Evolutionary conservation across 2,888 invertebrate species (phyloP).

Genomic region (Dorcus parallelipipedus): DNA sequence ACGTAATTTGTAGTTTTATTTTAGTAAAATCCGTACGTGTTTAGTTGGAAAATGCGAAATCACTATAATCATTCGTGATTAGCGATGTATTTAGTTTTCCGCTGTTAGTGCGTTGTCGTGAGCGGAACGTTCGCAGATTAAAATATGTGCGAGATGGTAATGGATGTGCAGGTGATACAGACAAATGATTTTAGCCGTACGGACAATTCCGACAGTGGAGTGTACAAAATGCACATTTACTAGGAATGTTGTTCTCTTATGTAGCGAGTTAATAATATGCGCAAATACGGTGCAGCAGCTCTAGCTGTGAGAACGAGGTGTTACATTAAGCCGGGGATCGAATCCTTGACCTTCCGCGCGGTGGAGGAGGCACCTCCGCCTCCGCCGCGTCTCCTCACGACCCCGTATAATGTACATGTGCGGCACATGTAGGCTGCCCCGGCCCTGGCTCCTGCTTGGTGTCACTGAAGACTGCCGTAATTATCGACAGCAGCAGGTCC

Average conservation of each 20-base stretch:
- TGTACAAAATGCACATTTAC: slow-evolving; percentile 20
- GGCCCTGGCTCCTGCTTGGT: slow-evolving; percentile 17
- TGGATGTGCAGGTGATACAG: neutral
- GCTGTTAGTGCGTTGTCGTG: neutral
- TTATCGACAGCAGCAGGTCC: slow-evolving; percentile 30
- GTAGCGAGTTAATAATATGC: slow-evolving; percentile 24
- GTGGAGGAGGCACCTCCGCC: slow-evolving; percentile 25
- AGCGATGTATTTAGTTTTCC: slow-evolving; percentile 5
- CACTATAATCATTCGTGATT: slow-evolving; percentile 6
- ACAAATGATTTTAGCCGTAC: neutral
- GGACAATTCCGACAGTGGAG: neutral
- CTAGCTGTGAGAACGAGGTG: slow-evolving; percentile 29
- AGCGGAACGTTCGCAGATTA: too few relatives aligned
- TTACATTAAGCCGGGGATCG: slow-evolving; percentile 26
- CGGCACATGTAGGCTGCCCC: slow-evolving; percentile 1
- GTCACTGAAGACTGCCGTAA: slow-evolving; percentile 28
- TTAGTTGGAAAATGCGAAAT: neutral
- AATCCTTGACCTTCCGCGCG: slow-evolving; percentile 29
- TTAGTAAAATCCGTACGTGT: too few relatives aligned
- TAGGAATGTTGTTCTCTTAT: slow-evolving; percentile 20
- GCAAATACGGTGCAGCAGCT: slow-evolving; percentile 24
- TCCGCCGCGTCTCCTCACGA: slow-evolving; percentile 18
- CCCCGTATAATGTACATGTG: slow-evolving; percentile 4
- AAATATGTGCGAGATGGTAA: neutral
- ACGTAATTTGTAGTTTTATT: too few relatives aligned